Evolutionary conservation across 2,888 invertebrate genomes (phyloP), one percentile per base, ranked within the genome.

Genomic region (Nezara viridula): DNA sequence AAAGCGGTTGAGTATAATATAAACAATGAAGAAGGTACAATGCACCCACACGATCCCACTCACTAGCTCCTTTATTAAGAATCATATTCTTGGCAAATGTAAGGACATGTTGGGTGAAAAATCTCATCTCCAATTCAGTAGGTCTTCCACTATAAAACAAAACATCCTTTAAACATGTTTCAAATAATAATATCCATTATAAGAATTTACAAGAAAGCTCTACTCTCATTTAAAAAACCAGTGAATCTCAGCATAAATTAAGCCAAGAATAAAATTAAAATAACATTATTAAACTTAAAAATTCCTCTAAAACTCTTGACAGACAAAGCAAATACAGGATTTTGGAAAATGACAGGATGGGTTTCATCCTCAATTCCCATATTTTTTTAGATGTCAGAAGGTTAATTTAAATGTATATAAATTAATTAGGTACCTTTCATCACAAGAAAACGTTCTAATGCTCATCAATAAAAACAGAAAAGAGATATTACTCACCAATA

Each of bases 1-100:
- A 32, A 37, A 86, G 86, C 12, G 86, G 86, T 40, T 86, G 86
- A 12, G 50, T n/a, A 52, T 86, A 86, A 86, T 86, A 86, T 6
- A 86, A 24, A 37, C 50, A 50, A 40, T 86, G 50, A 7, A 86
- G 50, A 12, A 86, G 86, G 47, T 86, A 86, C 0, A 86, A 32
- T 5, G 49, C 50, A 27, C 86, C 50, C 12, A 86, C 86, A 0
- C 55, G 27, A 12, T 86, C 86, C 86, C 86, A 86, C 21, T 86
- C 86, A 19, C 9, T 50, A n/a, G 37, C 55, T 27, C 32, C 86
- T 12, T 52, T 86, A 12, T 81, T 81, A 6, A 86, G 16, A 24
- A 50, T 14, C 50, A 49, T 86, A 37, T 50, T 86, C 47, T 86
- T 86, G 3, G 86, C 50, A 21, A 86, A 52, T 32, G 52, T 52